Evolutionary conservation across 2,113 vertebrate species (phyloP), one percentile per base, ranked within the genome.

Genomic region (Pelodiscus sinensis): DNA sequence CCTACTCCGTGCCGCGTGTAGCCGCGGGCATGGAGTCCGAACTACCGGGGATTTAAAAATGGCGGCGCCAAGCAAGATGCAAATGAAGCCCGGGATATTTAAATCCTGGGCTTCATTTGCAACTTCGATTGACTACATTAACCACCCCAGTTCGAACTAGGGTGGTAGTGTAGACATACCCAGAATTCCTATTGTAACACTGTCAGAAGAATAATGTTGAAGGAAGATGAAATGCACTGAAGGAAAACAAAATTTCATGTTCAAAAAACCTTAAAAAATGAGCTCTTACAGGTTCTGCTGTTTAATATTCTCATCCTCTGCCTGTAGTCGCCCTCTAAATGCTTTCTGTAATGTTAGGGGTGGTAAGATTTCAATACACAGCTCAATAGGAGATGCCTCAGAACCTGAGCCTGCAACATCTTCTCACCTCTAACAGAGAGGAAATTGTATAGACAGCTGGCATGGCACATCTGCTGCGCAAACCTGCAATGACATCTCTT

Each of bases 391-490:
- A 4, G 4, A 57, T 52, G 8, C 54, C 44, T 89, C 73, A 2
- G 84, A 91, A 83, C 85, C 86, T 84, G 85, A 91, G 73, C 27
- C 85, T 60, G n/a, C 75, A 90, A 2, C 75, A 73, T 55, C 57
- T 38, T 73, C 62, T 92, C 9, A 2, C 55, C 54, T 60, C 78
- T 87, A 85, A 29, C 50, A 55, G 77, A 88, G 79, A 87, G 62
- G 55, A 91, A 83, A 91, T 86, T 57, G 0, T 0, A 78, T 15
- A 21, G 38, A 60, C 81, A 86, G 58, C 54, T 0, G 1, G 82
- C 79, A 86, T 81, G 56, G 87, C 78, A 94, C 84, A 82, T 94
- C 91, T 94, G 84, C 87, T 94, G 78, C 81, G 62, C 60, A 90
- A 86, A 91, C 82, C 86, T 92, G 78, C 87, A 81, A 81, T 85